phyloP scores from a whole-genome alignment of 2,797 vertebrate species.

The Trematomus bernacchii region DNA sequence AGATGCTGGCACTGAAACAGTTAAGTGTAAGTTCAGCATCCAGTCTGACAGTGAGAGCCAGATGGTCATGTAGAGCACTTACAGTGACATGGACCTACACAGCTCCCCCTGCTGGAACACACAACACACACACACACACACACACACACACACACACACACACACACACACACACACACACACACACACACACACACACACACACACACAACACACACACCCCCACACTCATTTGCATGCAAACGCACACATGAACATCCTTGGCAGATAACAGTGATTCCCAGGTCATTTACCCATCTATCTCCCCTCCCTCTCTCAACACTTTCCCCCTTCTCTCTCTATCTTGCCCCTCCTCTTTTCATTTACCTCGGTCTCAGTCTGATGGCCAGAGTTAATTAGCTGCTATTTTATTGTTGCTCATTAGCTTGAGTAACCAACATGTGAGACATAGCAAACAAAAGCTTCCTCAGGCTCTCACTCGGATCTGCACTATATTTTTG shows the following conservation, averaged over 20 bases:
- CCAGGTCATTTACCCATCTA: constrained; percentile 52
- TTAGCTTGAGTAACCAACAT: constrained; percentile 82
- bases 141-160: constrained; percentile 19
- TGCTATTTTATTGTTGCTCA: constrained; percentile 85
- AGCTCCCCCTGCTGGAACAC: constrained; percentile 81
- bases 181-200: constrained; percentile 17
- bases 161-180: constrained; percentile 13
- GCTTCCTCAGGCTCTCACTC: constrained; percentile 35
- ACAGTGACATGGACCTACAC: constrained; percentile 72
- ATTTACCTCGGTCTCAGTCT: constrained; percentile 78
- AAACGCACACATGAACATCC: constrained; percentile 42
- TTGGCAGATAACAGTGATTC: constrained; percentile 64
- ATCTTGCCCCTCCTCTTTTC: constrained; percentile 51
- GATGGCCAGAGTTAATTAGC: constrained; percentile 85
- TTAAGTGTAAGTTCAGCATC: constrained; percentile 79
- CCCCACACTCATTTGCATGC: constrained; percentile 49
- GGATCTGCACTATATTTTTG: constrained; percentile 12
- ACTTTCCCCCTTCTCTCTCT: constrained; percentile 17
- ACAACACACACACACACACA: constrained; percentile 25
- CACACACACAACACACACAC: not conserved
- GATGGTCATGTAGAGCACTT: constrained; percentile 84
- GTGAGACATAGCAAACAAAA: constrained; percentile 73
- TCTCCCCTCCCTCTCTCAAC: not conserved
- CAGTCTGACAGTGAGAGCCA: constrained; percentile 80
- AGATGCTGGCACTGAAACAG: constrained; percentile 58